Evolutionary conservation across 2,113 vertebrate genomes (phyloP).

Genomic region (Sorex araneus): DNA sequence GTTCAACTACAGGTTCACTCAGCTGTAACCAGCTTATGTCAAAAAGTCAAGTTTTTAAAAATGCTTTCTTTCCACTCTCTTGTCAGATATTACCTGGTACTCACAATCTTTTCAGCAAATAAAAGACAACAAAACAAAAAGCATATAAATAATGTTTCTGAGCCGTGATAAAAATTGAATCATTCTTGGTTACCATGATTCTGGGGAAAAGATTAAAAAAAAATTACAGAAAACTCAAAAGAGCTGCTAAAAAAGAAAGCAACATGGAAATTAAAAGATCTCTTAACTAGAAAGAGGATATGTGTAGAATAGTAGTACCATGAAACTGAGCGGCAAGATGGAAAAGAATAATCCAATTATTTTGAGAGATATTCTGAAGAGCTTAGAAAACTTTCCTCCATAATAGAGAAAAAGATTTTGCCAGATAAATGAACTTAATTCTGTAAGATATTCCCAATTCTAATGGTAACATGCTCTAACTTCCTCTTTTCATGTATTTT

Average conservation of each 20-base stretch:
- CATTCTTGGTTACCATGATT: background rate
- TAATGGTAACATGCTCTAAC: conserved; percentile 24
- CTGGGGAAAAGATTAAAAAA: conserved; percentile 15
- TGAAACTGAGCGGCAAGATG: conserved; percentile 8
- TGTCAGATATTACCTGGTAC: conserved; percentile 3
- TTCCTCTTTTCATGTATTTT: background rate
- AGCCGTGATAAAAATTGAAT: conserved; percentile 54
- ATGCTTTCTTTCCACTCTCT: conserved; percentile 57
- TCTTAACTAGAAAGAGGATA: conserved; percentile 4
- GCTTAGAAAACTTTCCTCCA: background rate
- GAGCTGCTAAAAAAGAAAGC: conserved; percentile 58
- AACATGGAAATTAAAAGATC: conserved; percentile 55
- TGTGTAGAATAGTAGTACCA: background rate
- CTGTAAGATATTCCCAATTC: conserved; percentile 41
- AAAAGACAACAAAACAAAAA: conserved; percentile 18
- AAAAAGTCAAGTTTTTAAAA: conserved; percentile 77
- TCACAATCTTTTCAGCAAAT: conserved; percentile 23
- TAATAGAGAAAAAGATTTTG: background rate
- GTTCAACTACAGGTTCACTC: conserved; percentile 51
- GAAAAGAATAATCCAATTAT: conserved; percentile 30
- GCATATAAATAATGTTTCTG: conserved; percentile 37
- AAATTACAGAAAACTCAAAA: conserved; percentile 11
- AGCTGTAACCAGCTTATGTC: conserved; percentile 60
- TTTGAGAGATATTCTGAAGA: background rate
- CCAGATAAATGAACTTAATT: conserved; percentile 45